Percentiles rank a stretch among this genome's conserved stretches.
Conservation (phyloP, 2,888 invertebrate species). For the Nudaria mundana region DNA sequence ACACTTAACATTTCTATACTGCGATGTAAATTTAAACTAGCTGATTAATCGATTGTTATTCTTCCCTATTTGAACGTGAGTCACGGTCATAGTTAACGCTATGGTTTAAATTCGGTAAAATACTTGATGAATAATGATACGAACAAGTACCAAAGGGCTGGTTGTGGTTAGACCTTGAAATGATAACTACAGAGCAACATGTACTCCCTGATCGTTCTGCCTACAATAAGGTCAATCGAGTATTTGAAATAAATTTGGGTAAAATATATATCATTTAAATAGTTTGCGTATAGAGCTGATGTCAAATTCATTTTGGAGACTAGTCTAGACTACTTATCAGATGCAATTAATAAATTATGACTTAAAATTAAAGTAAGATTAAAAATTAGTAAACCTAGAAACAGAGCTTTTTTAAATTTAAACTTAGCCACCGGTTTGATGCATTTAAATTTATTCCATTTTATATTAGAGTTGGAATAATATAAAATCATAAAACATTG, state of each 20-base stretch:
- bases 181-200: conserved; percentile 11
- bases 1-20: conserved; percentile 41
- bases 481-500: too few relatives aligned
- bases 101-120: conserved; percentile 15
- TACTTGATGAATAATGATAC: conserved; percentile 21
- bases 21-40: conserved; percentile 45
- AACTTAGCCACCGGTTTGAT: too few relatives aligned
- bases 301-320: conserved; percentile 5
- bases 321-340: background rate
- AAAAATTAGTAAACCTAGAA: too few relatives aligned
- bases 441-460: background rate
- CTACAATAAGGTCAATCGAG: conserved; percentile 26
- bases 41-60: conserved; percentile 54
- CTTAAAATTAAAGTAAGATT: too few relatives aligned
- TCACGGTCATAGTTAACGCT: conserved; percentile 5
- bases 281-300: conserved; percentile 7
- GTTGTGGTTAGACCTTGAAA: conserved; percentile 23
- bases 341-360: too few relatives aligned
- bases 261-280: conserved; percentile 31
- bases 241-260: conserved; percentile 16
- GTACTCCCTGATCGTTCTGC: conserved; percentile 14
- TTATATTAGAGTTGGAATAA: too few relatives aligned
- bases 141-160: conserved; percentile 19
- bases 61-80: conserved; percentile 31
- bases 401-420: too few relatives aligned